These are phyloP conservation scores for Malaclemys terrapin DNA, from an alignment of 2,113 vertebrate genomes.

Conservation along the genomic window DNA sequence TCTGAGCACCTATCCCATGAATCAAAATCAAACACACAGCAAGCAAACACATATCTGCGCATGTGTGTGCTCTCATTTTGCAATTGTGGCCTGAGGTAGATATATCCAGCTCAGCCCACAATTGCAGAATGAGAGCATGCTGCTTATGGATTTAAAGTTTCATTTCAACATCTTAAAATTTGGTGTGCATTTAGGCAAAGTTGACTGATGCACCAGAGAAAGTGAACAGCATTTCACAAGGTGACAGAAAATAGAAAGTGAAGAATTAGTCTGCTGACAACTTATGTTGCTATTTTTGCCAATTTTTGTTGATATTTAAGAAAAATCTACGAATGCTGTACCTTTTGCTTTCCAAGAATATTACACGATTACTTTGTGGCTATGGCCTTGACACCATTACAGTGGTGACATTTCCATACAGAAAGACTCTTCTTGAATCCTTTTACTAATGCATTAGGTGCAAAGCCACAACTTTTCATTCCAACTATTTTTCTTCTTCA, in stretches of 20 bases:
- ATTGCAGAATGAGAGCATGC: neutral
- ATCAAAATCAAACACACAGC: neutral
- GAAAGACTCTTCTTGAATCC: neutral
- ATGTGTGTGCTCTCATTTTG: neutral
- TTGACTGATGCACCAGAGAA: neutral
- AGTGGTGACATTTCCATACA: neutral
- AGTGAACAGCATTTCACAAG: neutral
- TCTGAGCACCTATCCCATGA: neutral
- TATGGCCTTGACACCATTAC: neutral
- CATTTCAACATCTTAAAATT: neutral
- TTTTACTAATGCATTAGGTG: neutral
- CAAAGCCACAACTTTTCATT: neutral
- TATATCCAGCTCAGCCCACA: neutral
- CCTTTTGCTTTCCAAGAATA: neutral
- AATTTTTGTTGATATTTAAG: neutral
- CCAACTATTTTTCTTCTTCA: neutral
- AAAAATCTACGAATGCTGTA: neutral
- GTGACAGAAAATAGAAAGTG: neutral
- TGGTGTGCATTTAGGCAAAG: neutral
- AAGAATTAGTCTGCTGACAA: neutral
- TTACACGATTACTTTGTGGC: neutral
- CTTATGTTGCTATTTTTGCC: neutral
- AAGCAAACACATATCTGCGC: no score
- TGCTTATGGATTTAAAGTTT: neutral
- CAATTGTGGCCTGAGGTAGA: neutral